These are phyloP conservation scores for Prosapia bicincta DNA, from an alignment of 2,888 invertebrate genomes.

Conservation along the genomic window DNA sequence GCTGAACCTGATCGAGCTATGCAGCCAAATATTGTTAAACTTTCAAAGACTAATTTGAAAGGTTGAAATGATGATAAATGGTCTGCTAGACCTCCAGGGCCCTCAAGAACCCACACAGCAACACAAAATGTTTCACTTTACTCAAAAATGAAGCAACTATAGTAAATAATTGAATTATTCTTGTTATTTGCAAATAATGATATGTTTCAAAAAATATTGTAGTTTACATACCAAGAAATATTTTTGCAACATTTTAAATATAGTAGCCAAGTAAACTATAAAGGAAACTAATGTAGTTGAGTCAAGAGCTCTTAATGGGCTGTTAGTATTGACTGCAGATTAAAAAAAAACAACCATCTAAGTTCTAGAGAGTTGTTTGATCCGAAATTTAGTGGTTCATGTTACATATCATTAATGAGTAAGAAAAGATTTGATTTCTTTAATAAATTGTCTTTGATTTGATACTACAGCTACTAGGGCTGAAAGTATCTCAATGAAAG, in stretches of 20 bases:
- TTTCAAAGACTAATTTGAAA: not conserved
- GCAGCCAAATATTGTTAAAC: not conserved
- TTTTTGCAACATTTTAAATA: not conserved
- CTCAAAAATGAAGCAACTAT: not conserved
- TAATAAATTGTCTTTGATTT: too few species aligned
- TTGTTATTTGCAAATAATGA: too few species aligned
- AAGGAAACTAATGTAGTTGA: slow-evolving; percentile 14
- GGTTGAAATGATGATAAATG: not conserved
- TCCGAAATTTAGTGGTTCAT: not conserved
- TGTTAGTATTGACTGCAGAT: slow-evolving; percentile 5
- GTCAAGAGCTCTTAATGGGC: not conserved
- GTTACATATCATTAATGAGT: not conserved
- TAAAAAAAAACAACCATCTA: slow-evolving; percentile 20
- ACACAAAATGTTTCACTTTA: slow-evolving; percentile 12
- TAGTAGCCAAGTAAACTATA: not conserved
- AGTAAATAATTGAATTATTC: not conserved
- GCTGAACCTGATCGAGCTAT: not conserved
- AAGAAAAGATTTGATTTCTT: too few species aligned
- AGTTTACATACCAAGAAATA: not conserved
- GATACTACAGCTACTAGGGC: too few species aligned
- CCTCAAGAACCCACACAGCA: not conserved
- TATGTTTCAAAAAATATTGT: not conserved
- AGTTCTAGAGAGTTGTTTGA: not conserved
- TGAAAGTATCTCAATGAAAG: too few species aligned
- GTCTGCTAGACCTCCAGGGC: not conserved